A percentile compares a stretch with the other conserved stretches of the same genome.
Conservation (phyloP, 2,888 invertebrate species). For the Sturmia bella region DNA sequence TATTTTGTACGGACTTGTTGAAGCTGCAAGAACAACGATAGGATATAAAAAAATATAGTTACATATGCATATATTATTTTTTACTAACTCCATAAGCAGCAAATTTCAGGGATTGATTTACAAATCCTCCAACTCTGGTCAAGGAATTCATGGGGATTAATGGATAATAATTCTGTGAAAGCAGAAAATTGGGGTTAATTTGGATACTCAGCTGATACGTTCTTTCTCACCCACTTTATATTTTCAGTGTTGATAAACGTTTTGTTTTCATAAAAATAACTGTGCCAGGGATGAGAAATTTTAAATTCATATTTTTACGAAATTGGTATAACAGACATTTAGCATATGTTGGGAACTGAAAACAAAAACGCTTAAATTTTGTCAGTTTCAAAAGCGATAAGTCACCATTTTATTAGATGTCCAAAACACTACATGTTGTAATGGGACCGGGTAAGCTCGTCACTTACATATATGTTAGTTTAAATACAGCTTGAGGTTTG, state of each 20-base stretch:
- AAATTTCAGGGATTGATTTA: constrained; percentile 76
- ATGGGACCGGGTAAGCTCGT: too few relatives aligned
- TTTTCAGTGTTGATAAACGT: constrained; percentile 21
- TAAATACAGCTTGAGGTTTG: too few relatives aligned
- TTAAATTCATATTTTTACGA: too few relatives aligned
- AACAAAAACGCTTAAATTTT: too few relatives aligned
- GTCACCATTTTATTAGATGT: too few relatives aligned
- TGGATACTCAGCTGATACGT: constrained; percentile 1
- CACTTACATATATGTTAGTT: too few relatives aligned
- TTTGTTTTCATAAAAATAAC: not conserved
- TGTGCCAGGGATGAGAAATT: not conserved
- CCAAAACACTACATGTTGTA: too few relatives aligned
- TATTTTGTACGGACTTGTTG: constrained; percentile 90
- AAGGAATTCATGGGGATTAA: constrained; percentile 75
- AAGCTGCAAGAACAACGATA: constrained; percentile 82
- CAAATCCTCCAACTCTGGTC: constrained; percentile 73
- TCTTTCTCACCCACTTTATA: too few relatives aligned
- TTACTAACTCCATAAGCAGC: constrained; percentile 75
- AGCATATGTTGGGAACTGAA: too few relatives aligned
- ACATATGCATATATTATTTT: not conserved
- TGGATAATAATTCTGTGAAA: too few relatives aligned
- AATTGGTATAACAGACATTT: too few relatives aligned
- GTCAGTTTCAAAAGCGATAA: too few relatives aligned
- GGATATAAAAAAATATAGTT: not conserved
- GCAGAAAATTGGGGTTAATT: not conserved